A percentile compares a stretch with the other conserved stretches of the same genome.
Conservation (phyloP, 1,140 invertebrate genomes). For the Lepidurus packardi region DNA sequence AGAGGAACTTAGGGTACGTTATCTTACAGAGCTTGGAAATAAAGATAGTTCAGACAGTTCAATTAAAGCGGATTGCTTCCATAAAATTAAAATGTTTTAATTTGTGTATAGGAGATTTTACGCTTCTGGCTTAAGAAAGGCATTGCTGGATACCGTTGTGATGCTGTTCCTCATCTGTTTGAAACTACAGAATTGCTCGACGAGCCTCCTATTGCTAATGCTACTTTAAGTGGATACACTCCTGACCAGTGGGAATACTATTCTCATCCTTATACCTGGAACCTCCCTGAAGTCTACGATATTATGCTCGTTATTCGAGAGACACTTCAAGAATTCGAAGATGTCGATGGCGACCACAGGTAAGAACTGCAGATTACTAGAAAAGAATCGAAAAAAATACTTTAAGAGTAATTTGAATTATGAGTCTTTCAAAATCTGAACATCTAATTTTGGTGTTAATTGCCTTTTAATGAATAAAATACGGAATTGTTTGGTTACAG, state of each 20-base stretch:
- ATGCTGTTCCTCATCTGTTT: conserved; percentile 55
- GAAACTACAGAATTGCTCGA: conserved; percentile 54
- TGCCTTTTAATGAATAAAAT: neutral
- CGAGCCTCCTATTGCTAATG: conserved; percentile 45
- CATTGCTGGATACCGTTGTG: conserved; percentile 70
- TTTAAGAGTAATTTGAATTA: neutral
- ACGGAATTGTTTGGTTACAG: conserved; percentile 38
- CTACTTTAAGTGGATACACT: conserved; percentile 41
- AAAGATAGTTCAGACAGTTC: too few relatives aligned
- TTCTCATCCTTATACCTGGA: conserved; percentile 57
- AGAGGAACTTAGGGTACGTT: conserved; percentile 50
- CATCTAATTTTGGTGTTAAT: too few relatives aligned
- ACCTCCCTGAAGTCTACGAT: conserved; percentile 53
- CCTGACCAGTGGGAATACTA: conserved; percentile 41
- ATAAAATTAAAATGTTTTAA: neutral
- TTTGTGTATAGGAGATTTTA: conserved; percentile 52
- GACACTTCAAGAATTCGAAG: conserved; percentile 57
- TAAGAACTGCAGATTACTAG: conserved; percentile 3
- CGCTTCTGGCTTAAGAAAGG: conserved; percentile 70
- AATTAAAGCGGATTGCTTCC: too few relatives aligned
- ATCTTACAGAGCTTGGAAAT: neutral
- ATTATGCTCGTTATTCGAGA: conserved; percentile 48
- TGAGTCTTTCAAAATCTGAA: too few relatives aligned
- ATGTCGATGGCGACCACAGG: conserved; percentile 42
- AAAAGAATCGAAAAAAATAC: conserved; percentile 17